phyloP scores from a whole-genome alignment of 1,140 invertebrate species.

The Eulimnadia texana region DNA sequence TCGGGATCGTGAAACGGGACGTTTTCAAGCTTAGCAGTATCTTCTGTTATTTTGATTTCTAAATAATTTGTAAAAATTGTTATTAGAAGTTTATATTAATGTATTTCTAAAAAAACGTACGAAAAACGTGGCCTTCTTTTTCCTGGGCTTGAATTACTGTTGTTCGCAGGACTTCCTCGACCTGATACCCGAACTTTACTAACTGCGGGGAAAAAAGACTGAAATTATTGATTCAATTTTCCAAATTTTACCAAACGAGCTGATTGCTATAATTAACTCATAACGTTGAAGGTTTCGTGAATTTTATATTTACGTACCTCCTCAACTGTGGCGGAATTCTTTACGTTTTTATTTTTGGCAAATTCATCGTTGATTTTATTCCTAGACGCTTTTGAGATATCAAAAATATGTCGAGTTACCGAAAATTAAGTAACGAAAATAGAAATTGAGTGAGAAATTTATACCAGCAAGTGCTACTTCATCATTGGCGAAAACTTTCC shows the following conservation, averaged over 20 bases:
- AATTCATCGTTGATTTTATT: constrained; percentile 48
- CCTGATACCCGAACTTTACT: constrained; percentile 40
- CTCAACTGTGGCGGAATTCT: constrained; percentile 34
- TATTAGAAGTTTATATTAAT: too few species aligned
- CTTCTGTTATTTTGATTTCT: constrained; percentile 9
- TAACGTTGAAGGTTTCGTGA: too few species aligned
- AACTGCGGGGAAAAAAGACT: constrained; percentile 33
- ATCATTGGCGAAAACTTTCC: constrained; percentile 44
- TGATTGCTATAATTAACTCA: too few species aligned
- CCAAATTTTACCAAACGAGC: too few species aligned
- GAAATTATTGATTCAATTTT: too few species aligned
- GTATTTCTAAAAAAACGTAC: constrained; percentile 27
- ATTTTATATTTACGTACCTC: constrained; percentile 31
- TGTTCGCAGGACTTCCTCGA: constrained; percentile 45
- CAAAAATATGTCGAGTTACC: not conserved
- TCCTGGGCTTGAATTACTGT: constrained; percentile 46
- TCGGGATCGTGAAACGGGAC: not conserved
- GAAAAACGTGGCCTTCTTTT: constrained; percentile 40
- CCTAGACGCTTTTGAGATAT: constrained; percentile 31
- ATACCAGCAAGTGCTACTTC: constrained; percentile 37
- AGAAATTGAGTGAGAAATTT: not conserved
- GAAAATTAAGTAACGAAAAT: not conserved
- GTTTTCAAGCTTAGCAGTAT: constrained; percentile 6
- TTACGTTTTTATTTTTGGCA: constrained; percentile 40
- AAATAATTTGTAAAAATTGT: not conserved